Percentiles rank a stretch among this genome's conserved stretches.
Evolutionary conservation across 1,140 invertebrate genomes (phyloP).

Genomic region (Bombus confusus): DNA sequence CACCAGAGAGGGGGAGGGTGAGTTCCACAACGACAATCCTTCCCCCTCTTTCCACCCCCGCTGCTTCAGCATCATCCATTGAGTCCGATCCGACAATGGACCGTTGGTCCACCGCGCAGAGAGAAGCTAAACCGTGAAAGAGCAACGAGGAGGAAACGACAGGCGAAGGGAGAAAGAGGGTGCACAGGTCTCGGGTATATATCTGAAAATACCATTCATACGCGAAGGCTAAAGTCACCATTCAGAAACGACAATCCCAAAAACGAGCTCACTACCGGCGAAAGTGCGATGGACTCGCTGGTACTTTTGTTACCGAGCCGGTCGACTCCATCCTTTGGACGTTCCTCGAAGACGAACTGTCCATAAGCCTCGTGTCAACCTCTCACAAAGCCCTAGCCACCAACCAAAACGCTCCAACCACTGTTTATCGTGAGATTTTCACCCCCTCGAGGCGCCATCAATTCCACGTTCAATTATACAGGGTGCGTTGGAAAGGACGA

Average conservation of each 20-base stretch:
- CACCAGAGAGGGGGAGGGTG: conserved; percentile 42
- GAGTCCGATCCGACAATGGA: conserved; percentile 65
- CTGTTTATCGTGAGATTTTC: neutral
- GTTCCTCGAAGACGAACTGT: neutral
- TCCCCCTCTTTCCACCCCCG: conserved; percentile 22
- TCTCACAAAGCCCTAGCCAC: neutral
- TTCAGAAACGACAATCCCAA: conserved; percentile 58
- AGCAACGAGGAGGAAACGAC: neutral
- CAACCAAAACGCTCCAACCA: neutral
- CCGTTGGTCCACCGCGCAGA: conserved; percentile 57
- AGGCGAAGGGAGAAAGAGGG: neutral
- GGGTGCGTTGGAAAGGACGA: too few species aligned
- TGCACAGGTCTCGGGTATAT: conserved; percentile 37
- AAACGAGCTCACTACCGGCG: conserved; percentile 48
- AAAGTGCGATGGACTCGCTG: conserved; percentile 45
- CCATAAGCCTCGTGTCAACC: neutral
- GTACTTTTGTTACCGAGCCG: conserved; percentile 28
- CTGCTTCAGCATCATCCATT: conserved; percentile 57
- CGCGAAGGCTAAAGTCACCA: conserved; percentile 58
- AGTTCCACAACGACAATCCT: conserved; percentile 59
- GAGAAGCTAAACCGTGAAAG: conserved; percentile 50
- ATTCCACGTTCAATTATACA: too few species aligned
- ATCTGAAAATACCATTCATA: conserved; percentile 64
- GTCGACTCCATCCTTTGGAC: conserved; percentile 23
- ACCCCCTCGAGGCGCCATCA: too few species aligned